phyloP scores from a whole-genome alignment of 2,888 invertebrate genomes.

The Catocala fraxini region DNA sequence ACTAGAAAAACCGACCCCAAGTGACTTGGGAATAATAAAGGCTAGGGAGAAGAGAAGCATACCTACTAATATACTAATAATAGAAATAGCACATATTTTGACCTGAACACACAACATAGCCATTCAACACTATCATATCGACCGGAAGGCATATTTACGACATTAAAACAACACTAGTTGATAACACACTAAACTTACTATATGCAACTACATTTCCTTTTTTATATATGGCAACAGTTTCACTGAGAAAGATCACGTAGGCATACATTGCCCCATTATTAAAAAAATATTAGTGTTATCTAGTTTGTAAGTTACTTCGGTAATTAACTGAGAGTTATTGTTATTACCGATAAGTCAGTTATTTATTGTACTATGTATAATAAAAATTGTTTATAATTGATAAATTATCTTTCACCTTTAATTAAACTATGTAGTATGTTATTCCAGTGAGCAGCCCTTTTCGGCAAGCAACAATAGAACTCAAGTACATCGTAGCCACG shows the following conservation, averaged over 20 bases:
- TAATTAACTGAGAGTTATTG: conserved; percentile 11
- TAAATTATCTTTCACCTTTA: too few relatives aligned
- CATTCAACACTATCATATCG: conserved; percentile 2
- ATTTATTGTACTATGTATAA: conserved; percentile 1
- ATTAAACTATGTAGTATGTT: too few relatives aligned
- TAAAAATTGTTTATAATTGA: too few relatives aligned
- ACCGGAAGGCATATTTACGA: conserved; percentile 6
- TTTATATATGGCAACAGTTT: conserved; percentile 3
- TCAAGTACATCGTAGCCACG: too few relatives aligned
- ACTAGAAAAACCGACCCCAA: too few relatives aligned
- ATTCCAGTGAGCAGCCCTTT: too few relatives aligned
- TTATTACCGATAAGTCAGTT: conserved; percentile 3
- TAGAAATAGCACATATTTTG: not conserved
- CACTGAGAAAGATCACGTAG: not conserved
- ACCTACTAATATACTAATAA: too few relatives aligned
- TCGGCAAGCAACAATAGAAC: too few relatives aligned
- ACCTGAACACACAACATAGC: not conserved
- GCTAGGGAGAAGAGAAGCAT: too few relatives aligned
- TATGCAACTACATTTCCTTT: not conserved
- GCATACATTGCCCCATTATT: conserved; percentile 5
- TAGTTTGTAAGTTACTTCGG: not conserved
- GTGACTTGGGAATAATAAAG: too few relatives aligned
- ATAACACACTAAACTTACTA: not conserved
- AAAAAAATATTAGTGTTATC: not conserved
- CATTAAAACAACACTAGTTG: not conserved